Conservation (phyloP, 2,797 vertebrate species). For the Chiloscyllium punctatum region DNA sequence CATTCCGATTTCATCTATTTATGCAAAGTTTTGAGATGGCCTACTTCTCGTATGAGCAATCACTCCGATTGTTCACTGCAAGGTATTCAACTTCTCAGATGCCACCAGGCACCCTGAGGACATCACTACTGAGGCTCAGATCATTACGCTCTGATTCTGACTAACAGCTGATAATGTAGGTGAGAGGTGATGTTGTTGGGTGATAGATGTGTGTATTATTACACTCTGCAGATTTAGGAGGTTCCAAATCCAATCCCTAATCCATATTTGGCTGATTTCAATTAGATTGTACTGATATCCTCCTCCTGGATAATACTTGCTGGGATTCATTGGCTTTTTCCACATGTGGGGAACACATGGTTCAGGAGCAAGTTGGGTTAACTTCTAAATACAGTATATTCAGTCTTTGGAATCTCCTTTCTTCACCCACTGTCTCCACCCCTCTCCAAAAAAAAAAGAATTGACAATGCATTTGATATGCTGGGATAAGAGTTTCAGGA, state of each 20-base stretch:
- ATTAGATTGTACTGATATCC: not conserved
- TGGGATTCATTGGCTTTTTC: not conserved
- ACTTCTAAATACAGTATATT: not conserved
- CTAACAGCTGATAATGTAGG: not conserved
- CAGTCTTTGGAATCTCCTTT: not conserved
- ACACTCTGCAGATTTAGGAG: not conserved
- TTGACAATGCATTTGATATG: not conserved
- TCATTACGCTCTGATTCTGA: not conserved
- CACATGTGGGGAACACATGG: too few species aligned
- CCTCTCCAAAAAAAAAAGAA: not conserved
- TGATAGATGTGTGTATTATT: not conserved
- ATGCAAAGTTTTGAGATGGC: constrained; percentile 32
- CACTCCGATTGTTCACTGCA: not conserved
- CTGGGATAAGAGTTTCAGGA: not conserved
- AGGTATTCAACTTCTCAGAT: not conserved
- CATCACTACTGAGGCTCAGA: not conserved
- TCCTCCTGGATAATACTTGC: not conserved
- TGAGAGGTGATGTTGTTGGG: not conserved
- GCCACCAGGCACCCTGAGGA: not conserved
- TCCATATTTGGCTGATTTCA: not conserved
- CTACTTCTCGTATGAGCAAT: constrained; percentile 14
- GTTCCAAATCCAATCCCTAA: not conserved
- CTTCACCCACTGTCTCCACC: too few species aligned
- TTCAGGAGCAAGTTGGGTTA: not conserved
- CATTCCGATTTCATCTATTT: constrained; percentile 32